Evolutionary conservation across 1,140 invertebrate genomes (phyloP), one percentile per base, ranked within the genome.

Genomic region (Zaprionus capensis): DNA sequence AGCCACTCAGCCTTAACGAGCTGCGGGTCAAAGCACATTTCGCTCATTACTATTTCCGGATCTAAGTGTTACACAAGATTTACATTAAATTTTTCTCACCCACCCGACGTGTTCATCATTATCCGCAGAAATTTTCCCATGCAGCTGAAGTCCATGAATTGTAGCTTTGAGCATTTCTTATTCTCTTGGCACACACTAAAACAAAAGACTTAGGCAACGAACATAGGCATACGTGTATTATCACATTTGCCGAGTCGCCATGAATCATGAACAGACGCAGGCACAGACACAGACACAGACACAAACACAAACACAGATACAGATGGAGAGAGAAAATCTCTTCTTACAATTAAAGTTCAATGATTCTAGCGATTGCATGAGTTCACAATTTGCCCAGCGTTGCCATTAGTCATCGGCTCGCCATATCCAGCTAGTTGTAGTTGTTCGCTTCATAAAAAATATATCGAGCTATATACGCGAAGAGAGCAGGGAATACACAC

Each of bases 271-370:
- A 9, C 28, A 31, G 7, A 31, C 28, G 7, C 28, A 31, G 20
- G 7, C 46, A 72, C 24, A 63, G 34, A 44, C 14, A 0, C 14
- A 44, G 4, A n/a, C 15, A 38, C 15, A 38, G 4, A 38, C 5
- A 26, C 5, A 26, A 0, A n/a, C 5, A 41, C 2, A 26, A 26
- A 26, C 28, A 31, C 28, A 31, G 1, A 7, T 31, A 41, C 4
- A 41, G 14, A 15, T 14, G 15, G 53, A 72, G 38, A 63, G 44
- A 34, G 61, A 14, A 38, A 26, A 70, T 62, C 44, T 64, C 56
- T 79, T 65, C 62, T 44, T 62, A 66, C 69, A 80, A 72, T 77
- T 76, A 74, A 81, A 80, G 78, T 84, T 87, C 84, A 88, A 78
- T 84, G 83, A 88, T 84, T 87, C 67, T 82, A 71, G 61, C 51